Base-by-base conservation (phyloP, 2,113 vertebrate species). In the Alethe diademata region DNA sequence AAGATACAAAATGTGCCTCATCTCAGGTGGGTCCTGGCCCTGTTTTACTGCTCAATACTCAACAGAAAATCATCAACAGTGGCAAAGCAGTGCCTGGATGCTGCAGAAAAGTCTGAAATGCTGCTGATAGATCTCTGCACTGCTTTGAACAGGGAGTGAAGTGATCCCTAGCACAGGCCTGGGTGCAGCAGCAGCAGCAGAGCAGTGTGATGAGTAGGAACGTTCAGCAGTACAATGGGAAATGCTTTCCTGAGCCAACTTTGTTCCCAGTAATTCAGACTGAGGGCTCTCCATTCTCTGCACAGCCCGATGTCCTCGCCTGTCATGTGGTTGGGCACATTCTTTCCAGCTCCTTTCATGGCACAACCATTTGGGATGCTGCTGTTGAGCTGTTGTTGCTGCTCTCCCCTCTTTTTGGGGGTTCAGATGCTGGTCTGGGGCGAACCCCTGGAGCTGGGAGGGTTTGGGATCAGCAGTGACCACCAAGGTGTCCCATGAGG, bases 281-380 rank as follows among this genome's bases (percentile, higher is more conserved):
- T 18, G 87, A 92, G 62, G 58, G 54, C 95, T 95, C 90, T 92
- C 71, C 88, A 15, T 94, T 96, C 96, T 96, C 92, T 88, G 23
- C 11, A 62, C 85, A 88, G 92, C 90, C 78, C 10, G 24, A 86
- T 94, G 96, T 85, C 96, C 94, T 93, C 10, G 64, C 87, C 62
- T 96, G 95, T 95, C 93, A 66, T 97, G 96, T 96, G 94, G 95
- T 70, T 35, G 2, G 23, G 79, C 7, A 22, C 93, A 96, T 96
- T 97, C 93, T 96, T 96, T 97, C 94, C 95, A 94, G 71, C 90
- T 93, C 88, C 85, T 95, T 96, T 97, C 93, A 95, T 57, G 75
- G 85, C 90, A 93, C 93, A 95, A 48, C 95, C 82, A 78, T 56
- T 92, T 36, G 45, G 75, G 94, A 79, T 74, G 90, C 84, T 95